Evolutionary conservation across 2,113 vertebrate species (phyloP).

Genomic region (Crotalus helleri): DNA sequence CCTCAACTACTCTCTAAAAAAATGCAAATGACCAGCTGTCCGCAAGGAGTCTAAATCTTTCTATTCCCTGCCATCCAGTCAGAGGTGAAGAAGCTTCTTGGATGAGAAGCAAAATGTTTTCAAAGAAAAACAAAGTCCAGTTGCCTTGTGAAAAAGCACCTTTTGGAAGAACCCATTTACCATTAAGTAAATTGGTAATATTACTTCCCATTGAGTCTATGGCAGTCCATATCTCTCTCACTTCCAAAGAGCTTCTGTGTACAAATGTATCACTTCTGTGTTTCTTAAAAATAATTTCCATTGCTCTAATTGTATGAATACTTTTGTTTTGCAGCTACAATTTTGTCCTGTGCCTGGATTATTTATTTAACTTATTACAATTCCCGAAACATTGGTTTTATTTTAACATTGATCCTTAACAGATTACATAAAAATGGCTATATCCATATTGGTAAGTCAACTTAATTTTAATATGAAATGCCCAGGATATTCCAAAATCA

Average conservation of each 20-base stretch:
- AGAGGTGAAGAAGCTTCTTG: too few relatives aligned
- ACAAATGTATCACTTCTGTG: background rate
- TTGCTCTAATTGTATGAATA: slow-evolving; percentile 41
- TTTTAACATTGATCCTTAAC: slow-evolving; percentile 95
- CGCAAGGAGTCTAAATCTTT: too few relatives aligned
- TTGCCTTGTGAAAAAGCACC: too few relatives aligned
- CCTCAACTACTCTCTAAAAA: too few relatives aligned
- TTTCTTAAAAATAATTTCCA: slow-evolving; percentile 7
- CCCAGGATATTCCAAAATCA: background rate
- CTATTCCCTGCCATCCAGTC: too few relatives aligned
- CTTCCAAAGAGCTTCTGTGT: background rate
- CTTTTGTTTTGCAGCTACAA: slow-evolving; percentile 83
- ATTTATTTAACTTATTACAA: slow-evolving; percentile 99
- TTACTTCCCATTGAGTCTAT: background rate
- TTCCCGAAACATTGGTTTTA: slow-evolving; percentile 96
- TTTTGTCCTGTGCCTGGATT: slow-evolving; percentile 99
- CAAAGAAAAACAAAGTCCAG: too few relatives aligned
- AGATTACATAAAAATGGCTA: slow-evolving; percentile 96
- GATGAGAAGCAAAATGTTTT: too few relatives aligned
- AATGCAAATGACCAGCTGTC: too few relatives aligned
- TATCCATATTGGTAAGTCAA: slow-evolving; percentile 92
- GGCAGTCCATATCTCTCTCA: background rate
- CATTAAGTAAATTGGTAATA: background rate
- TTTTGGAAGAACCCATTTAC: background rate
- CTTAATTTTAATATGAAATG: background rate